phyloP scores from a whole-genome alignment of 2,113 vertebrate genomes.

The Eurypyga helias region DNA sequence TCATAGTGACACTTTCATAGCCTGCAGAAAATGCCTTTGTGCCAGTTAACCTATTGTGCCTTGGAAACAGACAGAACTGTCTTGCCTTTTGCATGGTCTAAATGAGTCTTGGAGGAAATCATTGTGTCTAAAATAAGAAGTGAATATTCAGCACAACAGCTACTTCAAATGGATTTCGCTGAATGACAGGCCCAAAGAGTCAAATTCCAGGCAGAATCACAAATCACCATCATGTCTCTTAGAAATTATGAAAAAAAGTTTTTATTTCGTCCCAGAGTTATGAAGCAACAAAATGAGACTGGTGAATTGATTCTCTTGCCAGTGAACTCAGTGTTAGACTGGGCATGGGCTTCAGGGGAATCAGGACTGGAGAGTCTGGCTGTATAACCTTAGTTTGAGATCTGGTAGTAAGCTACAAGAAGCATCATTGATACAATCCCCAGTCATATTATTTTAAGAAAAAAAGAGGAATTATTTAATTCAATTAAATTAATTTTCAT shows the following conservation, averaged over 20 bases:
- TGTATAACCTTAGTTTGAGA: neutral
- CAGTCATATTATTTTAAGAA: neutral
- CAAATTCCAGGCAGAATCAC: neutral
- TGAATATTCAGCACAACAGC: neutral
- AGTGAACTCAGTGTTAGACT: neutral
- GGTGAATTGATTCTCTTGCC: neutral
- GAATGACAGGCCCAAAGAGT: neutral
- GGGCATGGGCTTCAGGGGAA: neutral
- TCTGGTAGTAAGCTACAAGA: neutral
- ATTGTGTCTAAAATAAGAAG: neutral
- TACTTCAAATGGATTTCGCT: neutral
- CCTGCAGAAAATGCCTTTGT: neutral
- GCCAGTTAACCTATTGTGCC: neutral
- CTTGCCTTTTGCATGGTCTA: neutral
- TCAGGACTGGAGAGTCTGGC: neutral
- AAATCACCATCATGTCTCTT: neutral
- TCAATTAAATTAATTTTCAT: neutral
- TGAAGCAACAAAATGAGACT: neutral
- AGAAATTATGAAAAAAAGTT: neutral
- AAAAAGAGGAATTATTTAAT: neutral
- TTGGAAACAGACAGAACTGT: neutral
- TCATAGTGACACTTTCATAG: neutral
- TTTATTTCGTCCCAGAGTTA: neutral
- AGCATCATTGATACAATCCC: neutral
- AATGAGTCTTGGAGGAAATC: neutral